A percentile compares a stretch with the other conserved stretches of the same genome.
Evolutionary conservation across 2,797 vertebrate genomes (phyloP).

Genomic region (Glossophaga mutica): DNA sequence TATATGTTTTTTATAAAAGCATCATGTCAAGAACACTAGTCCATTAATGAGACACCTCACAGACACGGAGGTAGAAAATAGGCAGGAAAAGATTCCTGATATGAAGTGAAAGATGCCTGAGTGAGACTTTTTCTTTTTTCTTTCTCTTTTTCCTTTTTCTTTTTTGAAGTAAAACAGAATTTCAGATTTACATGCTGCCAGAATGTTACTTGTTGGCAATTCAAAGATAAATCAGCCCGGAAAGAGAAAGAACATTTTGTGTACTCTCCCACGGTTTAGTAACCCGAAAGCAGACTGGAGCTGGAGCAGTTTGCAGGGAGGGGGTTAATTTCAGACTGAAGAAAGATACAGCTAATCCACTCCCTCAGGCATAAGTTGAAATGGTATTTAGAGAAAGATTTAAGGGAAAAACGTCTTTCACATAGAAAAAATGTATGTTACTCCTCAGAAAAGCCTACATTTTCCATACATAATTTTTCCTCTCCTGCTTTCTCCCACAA

Average conservation of each 20-base stretch:
- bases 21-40: constrained; percentile 2
- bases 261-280: not conserved
- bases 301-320: not conserved
- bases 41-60: not conserved
- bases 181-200: constrained; percentile 16
- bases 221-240: not conserved
- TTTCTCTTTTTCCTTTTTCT: not conserved
- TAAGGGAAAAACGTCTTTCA: not conserved
- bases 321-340: constrained; percentile 41
- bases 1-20: not conserved
- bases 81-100: not conserved
- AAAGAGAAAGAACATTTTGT: constrained; percentile 32
- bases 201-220: constrained; percentile 11
- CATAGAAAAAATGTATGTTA: not conserved
- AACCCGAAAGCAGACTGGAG: not conserved
- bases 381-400: constrained; percentile 32
- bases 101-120: not conserved
- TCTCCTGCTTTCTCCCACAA: not conserved
- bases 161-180: constrained; percentile 25
- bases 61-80: constrained; percentile 30
- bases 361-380: constrained; percentile 34
- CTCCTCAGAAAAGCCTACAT: not conserved
- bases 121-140: not conserved
- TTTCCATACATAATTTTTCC: constrained; percentile 22
- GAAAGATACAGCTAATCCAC: constrained; percentile 51